Evolutionary conservation across 2,797 vertebrate genomes (phyloP).

Genomic region (Bucorvus abyssinicus): DNA sequence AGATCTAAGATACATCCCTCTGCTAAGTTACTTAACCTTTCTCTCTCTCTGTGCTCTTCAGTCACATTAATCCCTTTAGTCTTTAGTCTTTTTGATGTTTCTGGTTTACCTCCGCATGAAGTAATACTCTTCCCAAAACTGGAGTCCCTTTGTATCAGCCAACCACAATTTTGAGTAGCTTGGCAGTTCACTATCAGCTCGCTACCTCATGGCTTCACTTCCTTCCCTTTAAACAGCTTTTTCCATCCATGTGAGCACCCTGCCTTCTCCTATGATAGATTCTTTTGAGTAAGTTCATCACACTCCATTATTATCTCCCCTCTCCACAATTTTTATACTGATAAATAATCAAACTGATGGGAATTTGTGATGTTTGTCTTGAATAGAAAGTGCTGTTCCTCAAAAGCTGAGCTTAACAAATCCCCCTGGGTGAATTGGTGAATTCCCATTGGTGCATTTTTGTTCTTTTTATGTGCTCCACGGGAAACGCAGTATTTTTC

Average conservation of each 20-base stretch:
- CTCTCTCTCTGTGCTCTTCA: not conserved
- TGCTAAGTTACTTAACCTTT: not conserved
- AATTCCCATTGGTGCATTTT: not conserved
- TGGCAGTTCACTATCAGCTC: not conserved
- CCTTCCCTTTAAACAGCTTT: not conserved
- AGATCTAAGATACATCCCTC: not conserved
- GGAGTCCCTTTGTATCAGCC: not conserved
- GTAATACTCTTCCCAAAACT: not conserved
- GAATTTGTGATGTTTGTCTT: not conserved
- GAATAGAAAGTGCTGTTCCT: not conserved
- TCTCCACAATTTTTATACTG: not conserved
- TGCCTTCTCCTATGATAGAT: not conserved
- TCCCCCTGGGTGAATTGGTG: not conserved
- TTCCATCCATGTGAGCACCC: not conserved
- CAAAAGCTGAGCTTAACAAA: not conserved
- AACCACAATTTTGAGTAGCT: not conserved
- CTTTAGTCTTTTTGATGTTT: not conserved
- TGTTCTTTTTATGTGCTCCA: not conserved
- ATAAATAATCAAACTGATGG: slow-evolving; percentile 4
- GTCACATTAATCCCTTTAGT: not conserved
- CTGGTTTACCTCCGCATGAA: not conserved
- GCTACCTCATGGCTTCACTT: not conserved
- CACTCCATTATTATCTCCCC: not conserved
- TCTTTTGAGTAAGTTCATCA: not conserved
- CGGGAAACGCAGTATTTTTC: not conserved